Base-by-base conservation (phyloP, 2,888 invertebrate genomes). In the Gastrophysa polygoni region DNA sequence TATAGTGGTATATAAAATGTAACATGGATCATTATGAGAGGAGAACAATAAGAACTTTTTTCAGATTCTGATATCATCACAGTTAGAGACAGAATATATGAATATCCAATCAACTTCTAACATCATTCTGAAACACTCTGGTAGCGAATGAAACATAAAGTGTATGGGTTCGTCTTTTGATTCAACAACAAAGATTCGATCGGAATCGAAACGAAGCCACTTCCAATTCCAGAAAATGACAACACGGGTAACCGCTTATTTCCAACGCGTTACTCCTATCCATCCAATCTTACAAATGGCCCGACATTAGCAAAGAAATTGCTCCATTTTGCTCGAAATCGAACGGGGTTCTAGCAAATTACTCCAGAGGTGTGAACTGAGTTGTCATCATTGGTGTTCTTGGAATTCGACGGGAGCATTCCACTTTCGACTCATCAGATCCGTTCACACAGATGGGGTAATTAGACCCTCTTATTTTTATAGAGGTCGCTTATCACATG, bases 381-480 rank as follows among this genome's bases (percentile, higher is more conserved):
- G 63, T 59, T 57, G 63, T 63, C 63, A 63, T 63, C 59, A 57
- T 51, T 59, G 52, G 57, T 56, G 63, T 59, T 57, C 55, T 63
- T 63, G 57, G 63, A 59, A 63, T 63, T 63, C 63, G 59, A 38
- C 50, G 63, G 29, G 57, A 52, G 59, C 56, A 43, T 50, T 59
- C 52, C 43, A 57, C 52, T 56, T 43, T 47, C 46, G 59, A 48
- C 34, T 52, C 57, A 59, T 63, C 59, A 34, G 57, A 63, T 57
- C 51, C 57, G 59, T 59, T 63, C 44, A 63, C 63, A 59, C 57
- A 59, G 59, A 63, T 59, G 59, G 57, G 59, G 59, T 63, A 59
- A 63, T 63, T 63, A 59, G 63, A 56, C 59, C 47, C 59, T 59
- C 55, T 48, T 59, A 59, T 59, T 63, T 63, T 63, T 63, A 63